Evolutionary conservation across 2,797 vertebrate species (phyloP), one percentile per base, ranked within the genome.

Genomic region (Manis pentadactyla): DNA sequence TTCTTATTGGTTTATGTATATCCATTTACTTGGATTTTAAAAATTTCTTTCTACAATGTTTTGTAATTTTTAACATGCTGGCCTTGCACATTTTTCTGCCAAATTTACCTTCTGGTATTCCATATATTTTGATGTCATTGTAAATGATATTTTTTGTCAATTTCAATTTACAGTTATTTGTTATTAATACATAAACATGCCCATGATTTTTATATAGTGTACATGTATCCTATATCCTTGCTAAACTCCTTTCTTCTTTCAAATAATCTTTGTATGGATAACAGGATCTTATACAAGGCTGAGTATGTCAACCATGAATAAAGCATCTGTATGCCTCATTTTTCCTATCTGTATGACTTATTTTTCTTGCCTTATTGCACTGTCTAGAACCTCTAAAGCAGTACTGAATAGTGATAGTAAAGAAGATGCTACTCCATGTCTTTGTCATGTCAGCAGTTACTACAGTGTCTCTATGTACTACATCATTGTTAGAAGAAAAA

Each of bases 321-420:
- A 66, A 89, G 34, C 13, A 25, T 75, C 59, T 64, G 39, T 64
- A n/a, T 51, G 29, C n/a, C 31, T 71, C 51, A 78, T 13, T 86
- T 75, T 90, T 59, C 55, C 53, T 78, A 34, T 34, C 11, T 85
- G 8, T 15, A 64, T 92, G 27, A 10, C 29, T 96, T 71, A 63
- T 29, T 92, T 92, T 94, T 92, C 77, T 59, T 96, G 66, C 37
- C 18, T 88, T 96, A 34, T 57, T 84, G 25, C 23, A 46, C 64
- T 39, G 29, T 68, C n/a, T 55, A 57, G 27, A 7, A 23, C 77
- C 23, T 79, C 17, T 57, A 82, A 53, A 11, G 66, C 27, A 37
- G 18, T 31, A 15, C 27, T 37, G 18, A 68, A 61, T 53, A 77
- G n/a, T 69, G n/a, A 14, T 79, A 18, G 21, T 82, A 25, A 83